A percentile compares a stretch with the other conserved stretches of the same genome.
Evolutionary conservation across 2,113 vertebrate genomes (phyloP).

Genomic region (Cavia aperea): DNA sequence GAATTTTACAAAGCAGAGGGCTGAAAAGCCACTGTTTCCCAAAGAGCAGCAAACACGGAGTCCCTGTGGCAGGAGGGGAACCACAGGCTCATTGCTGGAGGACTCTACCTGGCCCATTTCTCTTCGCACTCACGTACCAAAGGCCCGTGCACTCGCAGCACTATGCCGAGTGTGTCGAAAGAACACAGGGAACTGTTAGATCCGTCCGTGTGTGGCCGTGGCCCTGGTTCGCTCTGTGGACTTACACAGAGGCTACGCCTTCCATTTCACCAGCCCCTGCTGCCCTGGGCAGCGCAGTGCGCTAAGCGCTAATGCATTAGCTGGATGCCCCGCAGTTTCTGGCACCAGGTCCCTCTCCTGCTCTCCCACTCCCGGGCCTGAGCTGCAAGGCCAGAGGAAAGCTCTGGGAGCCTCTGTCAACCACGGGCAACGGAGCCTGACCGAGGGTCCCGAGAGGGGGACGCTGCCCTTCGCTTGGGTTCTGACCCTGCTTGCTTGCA

Average conservation of each 20-base stretch:
- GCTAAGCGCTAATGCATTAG: background rate
- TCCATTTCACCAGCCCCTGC: background rate
- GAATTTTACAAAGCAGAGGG: background rate
- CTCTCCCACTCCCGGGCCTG: background rate
- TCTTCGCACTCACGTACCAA: background rate
- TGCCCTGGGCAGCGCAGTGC: background rate
- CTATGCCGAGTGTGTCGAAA: background rate
- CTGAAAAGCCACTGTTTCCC: background rate
- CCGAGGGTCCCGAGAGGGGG: background rate
- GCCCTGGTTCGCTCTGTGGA: background rate
- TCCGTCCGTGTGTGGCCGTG: background rate
- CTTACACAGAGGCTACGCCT: background rate
- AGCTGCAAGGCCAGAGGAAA: background rate
- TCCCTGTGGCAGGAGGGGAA: background rate
- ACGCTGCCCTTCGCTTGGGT: background rate
- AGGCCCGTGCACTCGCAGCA: background rate
- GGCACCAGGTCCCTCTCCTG: background rate
- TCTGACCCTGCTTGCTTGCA: background rate
- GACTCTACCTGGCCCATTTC: background rate
- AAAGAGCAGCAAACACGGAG: background rate
- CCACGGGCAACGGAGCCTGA: background rate
- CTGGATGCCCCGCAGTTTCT: background rate
- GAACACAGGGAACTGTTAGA: background rate
- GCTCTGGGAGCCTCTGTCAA: background rate
- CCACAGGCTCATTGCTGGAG: background rate